Evolutionary conservation across 2,888 invertebrate species (phyloP).

Genomic region (Melieria crassipennis): DNA sequence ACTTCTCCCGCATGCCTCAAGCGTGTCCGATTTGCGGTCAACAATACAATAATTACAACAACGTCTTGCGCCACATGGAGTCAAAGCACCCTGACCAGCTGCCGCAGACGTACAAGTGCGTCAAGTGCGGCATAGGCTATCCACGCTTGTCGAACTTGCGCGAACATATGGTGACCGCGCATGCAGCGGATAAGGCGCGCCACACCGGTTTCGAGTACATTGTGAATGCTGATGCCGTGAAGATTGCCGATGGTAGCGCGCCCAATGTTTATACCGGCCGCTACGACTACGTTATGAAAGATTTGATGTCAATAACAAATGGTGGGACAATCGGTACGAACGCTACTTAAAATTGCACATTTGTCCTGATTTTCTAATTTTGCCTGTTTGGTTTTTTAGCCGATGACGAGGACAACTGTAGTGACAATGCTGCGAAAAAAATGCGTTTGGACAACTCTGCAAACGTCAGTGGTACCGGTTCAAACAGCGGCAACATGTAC

Average conservation of each 20-base stretch:
- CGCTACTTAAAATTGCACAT: no score
- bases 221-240: conserved; percentile 62
- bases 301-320: conserved; percentile 64
- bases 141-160: conserved; percentile 64
- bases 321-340: conserved; percentile 61
- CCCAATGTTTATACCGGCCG: conserved; percentile 60
- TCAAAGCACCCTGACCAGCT: conserved; percentile 66
- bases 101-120: conserved; percentile 65
- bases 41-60: conserved; percentile 66
- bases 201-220: conserved; percentile 62
- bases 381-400: conserved; percentile 40
- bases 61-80: conserved; percentile 66
- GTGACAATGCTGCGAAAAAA: conserved; percentile 54
- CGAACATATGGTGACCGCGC: conserved; percentile 64
- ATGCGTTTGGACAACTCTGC: conserved; percentile 50
- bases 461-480: conserved; percentile 17
- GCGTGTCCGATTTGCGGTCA: conserved; percentile 65
- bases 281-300: conserved; percentile 65
- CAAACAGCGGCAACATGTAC: conserved; percentile 44
- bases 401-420: conserved; percentile 56
- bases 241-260: conserved; percentile 43
- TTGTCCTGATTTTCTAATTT: background rate
- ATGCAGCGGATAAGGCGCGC: conserved; percentile 60
- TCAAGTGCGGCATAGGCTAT: conserved; percentile 63
- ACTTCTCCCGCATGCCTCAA: conserved; percentile 64